Base-by-base conservation (phyloP, 2,113 vertebrate genomes). In the Taurulus bubalis region DNA sequence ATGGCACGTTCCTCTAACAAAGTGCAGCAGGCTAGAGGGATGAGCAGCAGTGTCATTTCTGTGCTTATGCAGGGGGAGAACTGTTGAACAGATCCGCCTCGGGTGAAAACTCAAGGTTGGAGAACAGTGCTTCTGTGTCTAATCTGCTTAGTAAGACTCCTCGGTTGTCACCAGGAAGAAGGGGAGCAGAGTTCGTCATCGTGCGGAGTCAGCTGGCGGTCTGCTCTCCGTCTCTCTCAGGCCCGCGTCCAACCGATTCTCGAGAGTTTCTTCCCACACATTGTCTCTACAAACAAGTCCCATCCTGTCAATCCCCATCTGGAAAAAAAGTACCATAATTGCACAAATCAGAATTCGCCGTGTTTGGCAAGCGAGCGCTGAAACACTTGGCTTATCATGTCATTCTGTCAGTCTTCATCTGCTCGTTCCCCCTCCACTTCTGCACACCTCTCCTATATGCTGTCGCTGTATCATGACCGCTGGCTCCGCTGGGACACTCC, bases 401-500 rank as follows among this genome's bases (percentile, higher is more conserved):
- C 73, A 53, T 60, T 62, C 75, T 80, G 75, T 82, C 90, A 84
- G 60, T 80, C 80, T 69, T 87, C 69, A 62, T 82, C 74, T 30
- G 28, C 64, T 40, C 28, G 70, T 82, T 60, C 72, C 24, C 14
- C 16, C 67, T 72, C 77, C 80, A 49, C 84, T 67, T 26, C 63
- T 58, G 67, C 81, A 79, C 34, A 34, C 16, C 75, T 71, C 64
- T 79, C 65, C 75, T 16, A 16, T 30, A 8, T 15, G 4, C 80
- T 18, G 36, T 64, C 22, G 92, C 94, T 91, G 95, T 95, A 95
- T 95, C 95, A 94, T 96, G 96, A 95, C 95, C 94, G 75, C 90
- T 91, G 93, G 95, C 95, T 96, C 95, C 93, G 94, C 95, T 82
- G 94, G 91, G 92, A 94, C 94, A 77, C 93, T 93, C 91, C 87